Percentiles rank a stretch among this genome's conserved stretches.
phyloP scores from a whole-genome alignment of 1,140 invertebrate species.

The Bactericera cockerelli region DNA sequence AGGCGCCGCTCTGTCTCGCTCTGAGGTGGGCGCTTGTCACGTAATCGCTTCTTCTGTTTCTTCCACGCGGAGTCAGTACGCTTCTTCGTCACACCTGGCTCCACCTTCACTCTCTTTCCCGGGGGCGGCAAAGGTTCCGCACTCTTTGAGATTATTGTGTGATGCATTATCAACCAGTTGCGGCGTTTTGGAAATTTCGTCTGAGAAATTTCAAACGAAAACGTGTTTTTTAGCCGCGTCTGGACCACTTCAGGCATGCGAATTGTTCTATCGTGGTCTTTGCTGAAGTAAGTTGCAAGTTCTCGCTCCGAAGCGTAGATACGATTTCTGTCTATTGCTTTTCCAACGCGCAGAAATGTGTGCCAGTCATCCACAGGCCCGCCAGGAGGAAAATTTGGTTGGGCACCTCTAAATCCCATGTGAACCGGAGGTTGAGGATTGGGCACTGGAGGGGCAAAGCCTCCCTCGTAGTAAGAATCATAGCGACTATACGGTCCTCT shows the following conservation, averaged over 20 bases:
- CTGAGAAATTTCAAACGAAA: background rate
- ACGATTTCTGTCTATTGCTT: background rate
- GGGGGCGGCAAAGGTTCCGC: no score
- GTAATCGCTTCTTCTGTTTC: background rate
- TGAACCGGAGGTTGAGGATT: no score
- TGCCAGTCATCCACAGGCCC: no score
- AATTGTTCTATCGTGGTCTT: background rate
- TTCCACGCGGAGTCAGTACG: background rate
- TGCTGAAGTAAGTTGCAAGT: background rate
- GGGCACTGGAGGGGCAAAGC: no score
- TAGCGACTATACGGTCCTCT: background rate
- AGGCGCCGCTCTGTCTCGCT: background rate
- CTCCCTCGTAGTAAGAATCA: no score
- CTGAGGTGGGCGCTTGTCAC: background rate
- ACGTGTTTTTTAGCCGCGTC: background rate
- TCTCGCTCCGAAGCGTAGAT: background rate
- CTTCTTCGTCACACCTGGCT: background rate
- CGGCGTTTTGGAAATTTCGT: background rate
- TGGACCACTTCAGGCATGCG: background rate
- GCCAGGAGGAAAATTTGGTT: no score
- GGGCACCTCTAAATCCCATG: no score
- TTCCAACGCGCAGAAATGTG: no score
- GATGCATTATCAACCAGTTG: background rate
- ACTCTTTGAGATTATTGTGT: background rate
- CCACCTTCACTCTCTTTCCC: background rate